These are phyloP conservation scores for Stegodyphus mimosarum DNA, from an alignment of 1,140 invertebrate genomes.

Conservation along the genomic window DNA sequence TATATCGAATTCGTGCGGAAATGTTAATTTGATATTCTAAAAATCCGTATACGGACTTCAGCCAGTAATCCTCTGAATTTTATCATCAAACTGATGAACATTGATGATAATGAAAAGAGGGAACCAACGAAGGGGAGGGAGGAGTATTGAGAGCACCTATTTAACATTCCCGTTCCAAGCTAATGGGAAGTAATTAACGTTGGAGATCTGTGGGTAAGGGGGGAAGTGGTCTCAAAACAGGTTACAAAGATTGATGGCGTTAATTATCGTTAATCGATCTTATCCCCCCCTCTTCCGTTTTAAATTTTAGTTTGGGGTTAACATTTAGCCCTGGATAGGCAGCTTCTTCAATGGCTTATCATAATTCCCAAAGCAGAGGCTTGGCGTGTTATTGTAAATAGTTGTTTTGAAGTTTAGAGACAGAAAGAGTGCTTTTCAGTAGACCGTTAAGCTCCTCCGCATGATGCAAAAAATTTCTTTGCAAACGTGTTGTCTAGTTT, in stretches of 20 bases:
- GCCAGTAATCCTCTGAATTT: conserved; percentile 18
- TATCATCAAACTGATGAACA: conserved; percentile 27
- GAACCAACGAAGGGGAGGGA: neutral
- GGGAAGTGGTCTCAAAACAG: conserved; percentile 40
- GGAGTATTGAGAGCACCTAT: conserved; percentile 44
- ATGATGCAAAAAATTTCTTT: neutral
- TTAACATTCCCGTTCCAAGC: conserved; percentile 44
- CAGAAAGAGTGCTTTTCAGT: neutral
- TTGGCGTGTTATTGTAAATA: conserved; percentile 5
- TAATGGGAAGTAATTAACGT: conserved; percentile 55
- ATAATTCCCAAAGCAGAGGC: conserved; percentile 26
- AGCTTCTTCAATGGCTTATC: conserved; percentile 24
- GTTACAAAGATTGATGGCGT: conserved; percentile 54
- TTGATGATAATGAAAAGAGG: conserved; percentile 28
- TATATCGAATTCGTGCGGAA: too few relatives aligned
- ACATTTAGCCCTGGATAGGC: conserved; percentile 23
- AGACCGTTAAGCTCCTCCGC: neutral
- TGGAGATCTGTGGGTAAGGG: neutral
- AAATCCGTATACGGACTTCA: neutral
- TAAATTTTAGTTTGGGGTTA: conserved; percentile 50
- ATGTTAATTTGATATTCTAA: too few relatives aligned
- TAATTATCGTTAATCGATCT: conserved; percentile 57
- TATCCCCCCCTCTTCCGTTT: conserved; percentile 3
- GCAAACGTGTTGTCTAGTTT: neutral
- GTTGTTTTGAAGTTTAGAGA: conserved; percentile 16